phyloP scores from a whole-genome alignment of 1,140 invertebrate genomes.

The Drosophila nasuta region DNA sequence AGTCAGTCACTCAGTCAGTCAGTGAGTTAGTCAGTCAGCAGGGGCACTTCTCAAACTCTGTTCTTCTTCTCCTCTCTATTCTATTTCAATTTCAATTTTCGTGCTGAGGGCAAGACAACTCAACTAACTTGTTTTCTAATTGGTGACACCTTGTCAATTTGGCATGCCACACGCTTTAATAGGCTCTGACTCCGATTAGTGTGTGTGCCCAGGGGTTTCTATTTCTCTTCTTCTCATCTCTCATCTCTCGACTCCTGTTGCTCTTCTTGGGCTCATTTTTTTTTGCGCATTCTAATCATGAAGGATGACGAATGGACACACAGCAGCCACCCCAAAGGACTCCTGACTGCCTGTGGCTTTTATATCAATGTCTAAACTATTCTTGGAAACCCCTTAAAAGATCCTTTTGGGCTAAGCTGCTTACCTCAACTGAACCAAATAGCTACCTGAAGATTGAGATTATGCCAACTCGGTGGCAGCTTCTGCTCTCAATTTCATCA shows the following conservation, averaged over 20 bases:
- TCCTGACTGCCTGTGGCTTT: slow-evolving; percentile 70
- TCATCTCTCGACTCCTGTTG: slow-evolving; percentile 4
- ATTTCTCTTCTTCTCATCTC: too few species aligned
- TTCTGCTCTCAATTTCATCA: slow-evolving; percentile 73
- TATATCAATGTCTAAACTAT: slow-evolving; percentile 81
- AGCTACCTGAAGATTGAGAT: slow-evolving; percentile 24
- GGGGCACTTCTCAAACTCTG: slow-evolving; percentile 26
- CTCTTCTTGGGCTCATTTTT: slow-evolving; percentile 15
- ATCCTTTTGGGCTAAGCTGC: slow-evolving; percentile 65
- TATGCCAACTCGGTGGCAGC: slow-evolving; percentile 7
- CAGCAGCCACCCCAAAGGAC: slow-evolving; percentile 54
- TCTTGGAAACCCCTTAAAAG: slow-evolving; percentile 47
- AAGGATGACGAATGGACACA: slow-evolving; percentile 48
- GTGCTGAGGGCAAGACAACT: slow-evolving; percentile 8
- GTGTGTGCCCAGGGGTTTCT: slow-evolving; percentile 10
- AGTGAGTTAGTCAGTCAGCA: slow-evolving; percentile 11
- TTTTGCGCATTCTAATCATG: slow-evolving; percentile 66
- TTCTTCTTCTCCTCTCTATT: slow-evolving; percentile 25
- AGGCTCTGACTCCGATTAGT: slow-evolving; percentile 69
- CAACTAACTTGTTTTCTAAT: slow-evolving; percentile 77
- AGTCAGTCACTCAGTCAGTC: slow-evolving; percentile 5
- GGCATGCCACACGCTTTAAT: slow-evolving; percentile 78
- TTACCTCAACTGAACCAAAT: slow-evolving; percentile 45
- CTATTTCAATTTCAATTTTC: slow-evolving; percentile 11
- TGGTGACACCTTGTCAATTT: slow-evolving; percentile 81